A percentile compares a stretch with the other conserved stretches of the same genome.
phyloP scores from a whole-genome alignment of 2,888 invertebrate genomes.

The Chouioia cunea region DNA sequence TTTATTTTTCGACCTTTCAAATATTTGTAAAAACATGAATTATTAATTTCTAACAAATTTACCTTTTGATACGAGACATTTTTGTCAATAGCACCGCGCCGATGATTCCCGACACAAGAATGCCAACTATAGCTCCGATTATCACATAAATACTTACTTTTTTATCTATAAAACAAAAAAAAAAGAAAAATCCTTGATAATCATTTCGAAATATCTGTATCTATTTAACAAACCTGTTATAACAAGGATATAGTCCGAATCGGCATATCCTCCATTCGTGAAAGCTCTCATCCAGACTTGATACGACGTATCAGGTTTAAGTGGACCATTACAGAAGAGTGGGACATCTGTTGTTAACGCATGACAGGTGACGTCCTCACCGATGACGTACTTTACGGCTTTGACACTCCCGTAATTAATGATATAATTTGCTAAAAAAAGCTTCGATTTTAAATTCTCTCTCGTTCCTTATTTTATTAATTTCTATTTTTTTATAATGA shows the following conservation, averaged over 20 bases:
- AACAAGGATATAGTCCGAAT: constrained; percentile 68
- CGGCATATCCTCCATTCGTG: constrained; percentile 73
- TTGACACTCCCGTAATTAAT: constrained; percentile 59
- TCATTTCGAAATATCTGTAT: neutral
- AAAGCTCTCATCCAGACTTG: constrained; percentile 77
- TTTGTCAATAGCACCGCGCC: constrained; percentile 59
- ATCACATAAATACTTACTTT: constrained; percentile 57
- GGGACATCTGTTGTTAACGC: constrained; percentile 49
- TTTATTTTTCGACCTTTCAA: too few relatives aligned
- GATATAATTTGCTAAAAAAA: constrained; percentile 24
- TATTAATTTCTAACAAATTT: neutral
- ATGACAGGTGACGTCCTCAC: constrained; percentile 59
- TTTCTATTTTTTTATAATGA: neutral
- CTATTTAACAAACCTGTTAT: constrained; percentile 66
- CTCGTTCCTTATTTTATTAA: too few relatives aligned
- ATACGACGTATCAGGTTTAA: constrained; percentile 76
- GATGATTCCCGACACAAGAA: constrained; percentile 59
- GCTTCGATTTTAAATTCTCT: neutral
- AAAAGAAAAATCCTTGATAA: neutral
- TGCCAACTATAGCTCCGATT: constrained; percentile 60
- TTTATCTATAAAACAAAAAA: constrained; percentile 53
- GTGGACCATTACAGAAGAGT: constrained; percentile 77
- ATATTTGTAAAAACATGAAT: too few relatives aligned
- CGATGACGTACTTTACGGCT: constrained; percentile 59
- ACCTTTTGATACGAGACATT: constrained; percentile 23